These are phyloP conservation scores for Ferrisia virgata DNA, from an alignment of 2,888 invertebrate genomes.

Conservation along the genomic window DNA sequence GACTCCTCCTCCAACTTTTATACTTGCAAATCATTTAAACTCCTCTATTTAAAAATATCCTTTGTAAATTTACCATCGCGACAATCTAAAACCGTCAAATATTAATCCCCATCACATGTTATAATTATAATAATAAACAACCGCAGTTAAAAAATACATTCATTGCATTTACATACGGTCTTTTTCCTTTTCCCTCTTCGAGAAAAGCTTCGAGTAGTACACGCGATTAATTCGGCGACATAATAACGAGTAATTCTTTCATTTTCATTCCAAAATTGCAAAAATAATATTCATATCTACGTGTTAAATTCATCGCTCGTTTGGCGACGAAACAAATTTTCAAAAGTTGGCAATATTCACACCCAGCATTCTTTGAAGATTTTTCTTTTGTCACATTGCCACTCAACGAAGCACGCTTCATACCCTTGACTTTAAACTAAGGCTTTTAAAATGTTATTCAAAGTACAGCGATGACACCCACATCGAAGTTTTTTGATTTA, in stretches of 20 bases:
- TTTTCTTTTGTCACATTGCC: constrained; percentile 27
- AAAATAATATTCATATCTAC: constrained; percentile 29
- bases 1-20: background rate
- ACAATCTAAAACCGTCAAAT: background rate
- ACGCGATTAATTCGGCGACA: background rate
- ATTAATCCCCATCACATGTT: background rate
- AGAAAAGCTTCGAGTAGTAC: background rate
- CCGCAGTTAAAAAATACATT: background rate
- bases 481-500: constrained; percentile 8
- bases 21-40: background rate
- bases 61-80: background rate
- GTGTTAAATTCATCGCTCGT: constrained; percentile 23
- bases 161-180: background rate
- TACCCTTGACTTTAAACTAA: constrained; percentile 31
- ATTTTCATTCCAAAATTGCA: constrained; percentile 30
- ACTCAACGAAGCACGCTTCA: background rate
- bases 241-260: constrained; percentile 16
- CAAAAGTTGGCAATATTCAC: constrained; percentile 15
- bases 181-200: background rate
- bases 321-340: constrained; percentile 24
- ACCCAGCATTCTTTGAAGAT: constrained; percentile 13
- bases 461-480: constrained; percentile 13
- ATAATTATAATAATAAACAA: background rate
- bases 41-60: background rate
- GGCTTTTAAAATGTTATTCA: constrained; percentile 25